Evolutionary conservation across 2,113 vertebrate genomes (phyloP).

Genomic region (Thomomys bottae): DNA sequence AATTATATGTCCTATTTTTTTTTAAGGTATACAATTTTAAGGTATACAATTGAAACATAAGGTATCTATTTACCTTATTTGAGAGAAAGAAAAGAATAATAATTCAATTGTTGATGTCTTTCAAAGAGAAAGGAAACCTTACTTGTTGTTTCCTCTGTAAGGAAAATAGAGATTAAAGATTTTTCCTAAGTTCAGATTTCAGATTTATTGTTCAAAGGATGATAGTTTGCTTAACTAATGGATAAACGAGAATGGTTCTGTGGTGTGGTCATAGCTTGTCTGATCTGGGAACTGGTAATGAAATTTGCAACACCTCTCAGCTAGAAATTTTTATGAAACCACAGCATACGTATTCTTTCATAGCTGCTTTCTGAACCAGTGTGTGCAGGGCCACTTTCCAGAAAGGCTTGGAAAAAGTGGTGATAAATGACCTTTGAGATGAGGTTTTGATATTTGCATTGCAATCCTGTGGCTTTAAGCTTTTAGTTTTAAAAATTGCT

Average conservation of each 20-base stretch:
- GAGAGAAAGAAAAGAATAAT: constrained; percentile 13
- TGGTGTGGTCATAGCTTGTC: neutral
- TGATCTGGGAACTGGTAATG: neutral
- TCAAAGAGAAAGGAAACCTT: constrained; percentile 26
- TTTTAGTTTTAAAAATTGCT: constrained; percentile 63
- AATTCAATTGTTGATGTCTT: constrained; percentile 33
- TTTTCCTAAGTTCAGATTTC: neutral
- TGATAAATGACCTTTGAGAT: constrained; percentile 55
- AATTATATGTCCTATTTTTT: too few relatives aligned
- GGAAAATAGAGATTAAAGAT: constrained; percentile 35
- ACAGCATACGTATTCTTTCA: constrained; percentile 9
- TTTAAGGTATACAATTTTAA: neutral
- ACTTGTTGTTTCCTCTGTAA: neutral
- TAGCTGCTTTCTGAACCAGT: neutral
- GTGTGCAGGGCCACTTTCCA: neutral
- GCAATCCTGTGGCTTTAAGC: constrained; percentile 48
- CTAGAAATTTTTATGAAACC: constrained; percentile 22
- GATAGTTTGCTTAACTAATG: constrained; percentile 14
- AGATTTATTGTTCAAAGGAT: constrained; percentile 16
- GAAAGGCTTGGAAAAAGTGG: constrained; percentile 26
- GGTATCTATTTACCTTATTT: neutral
- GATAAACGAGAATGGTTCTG: neutral
- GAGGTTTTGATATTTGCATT: constrained; percentile 64
- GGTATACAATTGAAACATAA: neutral
- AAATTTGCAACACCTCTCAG: neutral